Percentiles rank a stretch among this genome's conserved stretches.
Evolutionary conservation across 2,888 invertebrate species (phyloP).

Genomic region (Peribatodes rhomboidaria): DNA sequence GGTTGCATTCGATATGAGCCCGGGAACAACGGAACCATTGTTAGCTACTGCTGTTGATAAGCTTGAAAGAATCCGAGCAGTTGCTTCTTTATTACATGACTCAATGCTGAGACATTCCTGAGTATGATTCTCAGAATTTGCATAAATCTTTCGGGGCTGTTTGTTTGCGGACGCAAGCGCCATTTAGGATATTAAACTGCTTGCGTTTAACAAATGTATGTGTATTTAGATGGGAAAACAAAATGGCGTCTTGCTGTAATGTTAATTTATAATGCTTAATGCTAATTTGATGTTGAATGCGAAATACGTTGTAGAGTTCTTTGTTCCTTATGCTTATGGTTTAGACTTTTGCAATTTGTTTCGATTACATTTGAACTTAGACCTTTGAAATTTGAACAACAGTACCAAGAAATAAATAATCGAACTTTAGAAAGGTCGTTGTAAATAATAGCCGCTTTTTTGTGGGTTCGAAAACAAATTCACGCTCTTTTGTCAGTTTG

Average conservation of each 20-base stretch:
- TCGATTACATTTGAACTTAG: too few relatives aligned
- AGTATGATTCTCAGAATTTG: slow-evolving; percentile 27
- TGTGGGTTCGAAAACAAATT: slow-evolving; percentile 33
- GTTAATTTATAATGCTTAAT: neutral
- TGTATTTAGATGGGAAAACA: slow-evolving; percentile 27
- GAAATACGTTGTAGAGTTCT: neutral
- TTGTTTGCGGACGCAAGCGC: slow-evolving; percentile 34
- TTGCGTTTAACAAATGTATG: slow-evolving; percentile 35
- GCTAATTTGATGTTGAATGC: neutral
- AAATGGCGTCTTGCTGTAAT: slow-evolving; percentile 17
- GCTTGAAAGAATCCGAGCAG: slow-evolving; percentile 53
- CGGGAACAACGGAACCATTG: slow-evolving; percentile 66
- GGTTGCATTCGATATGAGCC: slow-evolving; percentile 76
- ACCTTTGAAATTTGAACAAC: too few relatives aligned
- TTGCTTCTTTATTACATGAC: slow-evolving; percentile 36
- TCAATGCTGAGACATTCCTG: slow-evolving; percentile 37
- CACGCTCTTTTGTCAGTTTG: slow-evolving; percentile 38
- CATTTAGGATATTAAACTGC: slow-evolving; percentile 40
- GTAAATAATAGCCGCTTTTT: neutral
- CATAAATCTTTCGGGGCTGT: slow-evolving; percentile 31
- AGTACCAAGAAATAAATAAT: neutral
- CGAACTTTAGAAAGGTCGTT: neutral
- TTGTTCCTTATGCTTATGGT: too few relatives aligned
- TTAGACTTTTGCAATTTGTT: too few relatives aligned
- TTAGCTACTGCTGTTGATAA: slow-evolving; percentile 59